Conservation (phyloP, 2,113 vertebrate genomes). For the Crotophaga sulcirostris region DNA sequence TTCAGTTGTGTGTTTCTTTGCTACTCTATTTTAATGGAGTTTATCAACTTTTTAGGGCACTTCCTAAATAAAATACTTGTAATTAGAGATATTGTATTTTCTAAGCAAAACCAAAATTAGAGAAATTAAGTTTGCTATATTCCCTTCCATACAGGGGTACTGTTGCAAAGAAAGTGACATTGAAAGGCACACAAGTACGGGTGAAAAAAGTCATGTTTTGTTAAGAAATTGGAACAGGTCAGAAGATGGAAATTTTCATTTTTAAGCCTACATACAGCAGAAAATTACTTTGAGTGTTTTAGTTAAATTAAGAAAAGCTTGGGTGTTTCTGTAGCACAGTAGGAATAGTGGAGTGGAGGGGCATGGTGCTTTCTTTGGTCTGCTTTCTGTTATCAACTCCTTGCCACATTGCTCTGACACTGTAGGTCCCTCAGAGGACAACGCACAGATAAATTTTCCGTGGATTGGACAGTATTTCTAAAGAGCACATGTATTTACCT, state of each 20-base stretch:
- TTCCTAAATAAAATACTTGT: neutral
- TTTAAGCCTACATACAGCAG: neutral
- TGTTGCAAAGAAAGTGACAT: neutral
- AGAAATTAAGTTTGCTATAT: neutral
- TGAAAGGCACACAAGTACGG: neutral
- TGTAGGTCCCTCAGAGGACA: neutral
- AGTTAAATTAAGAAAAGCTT: neutral
- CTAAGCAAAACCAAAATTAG: neutral
- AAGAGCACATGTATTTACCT: neutral
- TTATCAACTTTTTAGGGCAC: neutral
- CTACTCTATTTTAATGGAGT: neutral
- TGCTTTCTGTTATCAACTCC: neutral
- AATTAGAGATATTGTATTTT: neutral
- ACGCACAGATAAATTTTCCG: neutral
- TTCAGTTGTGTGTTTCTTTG: neutral
- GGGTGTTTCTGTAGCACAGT: neutral
- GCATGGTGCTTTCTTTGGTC: neutral
- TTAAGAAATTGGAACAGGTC: neutral
- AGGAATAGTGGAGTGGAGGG: neutral
- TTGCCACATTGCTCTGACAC: neutral
- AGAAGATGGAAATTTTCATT: neutral
- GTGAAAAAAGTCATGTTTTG: neutral
- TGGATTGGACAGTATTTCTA: neutral
- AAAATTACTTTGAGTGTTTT: neutral
- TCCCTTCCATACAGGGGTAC: neutral